phyloP scores from a whole-genome alignment of 2,888 invertebrate species.

The Cybosia mesomella region DNA sequence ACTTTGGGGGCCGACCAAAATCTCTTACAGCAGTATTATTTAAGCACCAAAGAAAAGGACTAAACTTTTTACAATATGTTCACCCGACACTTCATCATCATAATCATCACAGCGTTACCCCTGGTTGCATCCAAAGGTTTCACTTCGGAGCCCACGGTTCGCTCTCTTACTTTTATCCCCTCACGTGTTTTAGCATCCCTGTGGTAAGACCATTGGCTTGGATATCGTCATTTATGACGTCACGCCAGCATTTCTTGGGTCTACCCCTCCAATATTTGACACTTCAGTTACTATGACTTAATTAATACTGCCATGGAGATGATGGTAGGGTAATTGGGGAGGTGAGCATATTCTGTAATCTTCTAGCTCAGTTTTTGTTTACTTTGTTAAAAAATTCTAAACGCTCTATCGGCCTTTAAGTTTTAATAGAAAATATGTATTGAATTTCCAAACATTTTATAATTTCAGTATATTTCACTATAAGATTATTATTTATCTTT shows the following conservation, averaged over 20 bases:
- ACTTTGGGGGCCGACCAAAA: not conserved
- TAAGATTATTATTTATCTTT: slow-evolving; percentile 18
- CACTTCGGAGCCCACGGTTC: not conserved
- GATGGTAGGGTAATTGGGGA: slow-evolving; percentile 15
- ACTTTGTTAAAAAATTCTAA: slow-evolving; percentile 45
- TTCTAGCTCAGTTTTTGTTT: slow-evolving; percentile 29
- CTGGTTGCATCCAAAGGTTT: not conserved
- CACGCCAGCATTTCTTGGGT: not conserved
- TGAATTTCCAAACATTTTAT: slow-evolving; percentile 14
- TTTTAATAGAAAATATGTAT: slow-evolving; percentile 26
- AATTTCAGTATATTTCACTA: slow-evolving; percentile 10
- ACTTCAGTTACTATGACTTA: not conserved
- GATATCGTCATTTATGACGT: too few relatives aligned
- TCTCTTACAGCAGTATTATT: not conserved
- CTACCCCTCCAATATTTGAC: not conserved
- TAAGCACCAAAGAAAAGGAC: not conserved
- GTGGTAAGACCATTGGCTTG: too few relatives aligned
- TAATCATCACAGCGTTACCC: not conserved
- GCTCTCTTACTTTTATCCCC: not conserved
- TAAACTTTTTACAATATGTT: not conserved
- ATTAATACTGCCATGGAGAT: not conserved
- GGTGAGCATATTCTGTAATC: slow-evolving; percentile 10
- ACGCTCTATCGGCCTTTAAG: slow-evolving; percentile 10
- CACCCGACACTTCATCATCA: not conserved
- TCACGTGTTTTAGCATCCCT: too few relatives aligned